Base-by-base conservation (phyloP, 2,797 vertebrate species). In the Crenichthys baileyi region DNA sequence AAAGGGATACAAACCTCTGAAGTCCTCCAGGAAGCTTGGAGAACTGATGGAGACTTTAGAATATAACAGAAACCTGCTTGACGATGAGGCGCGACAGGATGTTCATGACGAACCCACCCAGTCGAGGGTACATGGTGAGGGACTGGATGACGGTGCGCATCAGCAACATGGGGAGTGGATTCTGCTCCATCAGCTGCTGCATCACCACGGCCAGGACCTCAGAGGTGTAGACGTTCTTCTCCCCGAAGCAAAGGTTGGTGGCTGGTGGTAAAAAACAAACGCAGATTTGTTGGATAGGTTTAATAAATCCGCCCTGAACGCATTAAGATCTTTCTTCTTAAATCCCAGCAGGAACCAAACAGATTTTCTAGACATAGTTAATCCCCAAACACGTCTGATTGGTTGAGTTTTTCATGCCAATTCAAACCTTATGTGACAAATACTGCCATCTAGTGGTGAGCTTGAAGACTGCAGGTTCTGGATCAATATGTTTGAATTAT, bases 141-240 rank as follows among this genome's bases (percentile, higher is more conserved):
- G 97, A 97, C 96, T 99, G 98, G 95, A 99, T 99, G 71, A 99
- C 98, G 0, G 98, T 99, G 9, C 98, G 92, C 98, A 99, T 99
- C 9, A 99, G 96, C 85, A 99, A 95, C 92, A 99, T 97, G 72
- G 98, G 98, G 12, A 99, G 96, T 0, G 97, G 98, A 3, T 72
- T 98, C 93, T 97, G 97, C 90, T 99, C 98, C 98, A 99, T 97
- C 91, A 99, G 95, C 95, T 99, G 98, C 95, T 99, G 98, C 96
- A 98, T 97, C 83, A 99, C 98, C 92, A 99, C 97, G 0, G 98
- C 98, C 93, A 99, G 90, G 61, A 99, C 98, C 94, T 99, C 98
- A 0, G 97, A 99, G 0, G 97, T 99, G 93, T 99, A 99, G 2
- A 99, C 97, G 0, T 98, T 97, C 87, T 96, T 96, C 93, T 98